These are phyloP conservation scores for Ephialtes manifestator DNA, from an alignment of 2,888 invertebrate genomes.

Conservation along the genomic window DNA sequence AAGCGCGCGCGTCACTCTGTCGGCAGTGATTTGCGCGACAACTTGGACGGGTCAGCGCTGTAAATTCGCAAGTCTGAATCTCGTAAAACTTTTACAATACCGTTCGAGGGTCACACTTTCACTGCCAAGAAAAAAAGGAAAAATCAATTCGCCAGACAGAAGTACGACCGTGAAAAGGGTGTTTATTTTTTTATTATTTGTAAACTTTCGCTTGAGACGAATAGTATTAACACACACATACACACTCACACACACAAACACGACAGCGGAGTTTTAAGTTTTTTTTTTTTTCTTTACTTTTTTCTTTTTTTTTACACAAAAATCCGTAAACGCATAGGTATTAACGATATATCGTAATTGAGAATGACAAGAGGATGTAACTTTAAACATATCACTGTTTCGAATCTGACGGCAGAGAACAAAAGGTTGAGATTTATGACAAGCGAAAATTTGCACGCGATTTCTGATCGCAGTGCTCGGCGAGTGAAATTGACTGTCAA, in stretches of 20 bases:
- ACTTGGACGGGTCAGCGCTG: constrained; percentile 17
- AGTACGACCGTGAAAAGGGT: constrained; percentile 72
- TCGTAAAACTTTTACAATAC: constrained; percentile 26
- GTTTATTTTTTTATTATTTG: constrained; percentile 72
- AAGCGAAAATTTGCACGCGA: constrained; percentile 11
- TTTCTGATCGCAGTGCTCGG: not conserved
- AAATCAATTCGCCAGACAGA: constrained; percentile 52
- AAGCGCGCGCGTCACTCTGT: constrained; percentile 24
- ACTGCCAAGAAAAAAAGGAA: constrained; percentile 32
- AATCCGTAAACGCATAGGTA: constrained; percentile 37
- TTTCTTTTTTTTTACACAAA: constrained; percentile 44
- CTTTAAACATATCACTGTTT: constrained; percentile 83
- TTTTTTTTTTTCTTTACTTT: constrained; percentile 13
- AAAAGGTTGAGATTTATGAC: constrained; percentile 11
- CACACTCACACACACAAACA: constrained; percentile 46
- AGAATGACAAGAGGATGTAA: constrained; percentile 66
- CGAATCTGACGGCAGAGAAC: constrained; percentile 27
- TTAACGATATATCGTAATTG: constrained; percentile 43
- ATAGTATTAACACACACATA: constrained; percentile 69
- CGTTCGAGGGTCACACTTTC: constrained; percentile 41
- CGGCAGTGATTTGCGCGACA: constrained; percentile 38
- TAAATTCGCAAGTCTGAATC: constrained; percentile 17
- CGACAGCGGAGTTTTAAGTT: constrained; percentile 6
- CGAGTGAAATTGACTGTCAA: not conserved
- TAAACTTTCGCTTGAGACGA: constrained; percentile 67